Evolutionary conservation across 2,888 invertebrate genomes (phyloP).

Genomic region (Malachius bipustulatus): DNA sequence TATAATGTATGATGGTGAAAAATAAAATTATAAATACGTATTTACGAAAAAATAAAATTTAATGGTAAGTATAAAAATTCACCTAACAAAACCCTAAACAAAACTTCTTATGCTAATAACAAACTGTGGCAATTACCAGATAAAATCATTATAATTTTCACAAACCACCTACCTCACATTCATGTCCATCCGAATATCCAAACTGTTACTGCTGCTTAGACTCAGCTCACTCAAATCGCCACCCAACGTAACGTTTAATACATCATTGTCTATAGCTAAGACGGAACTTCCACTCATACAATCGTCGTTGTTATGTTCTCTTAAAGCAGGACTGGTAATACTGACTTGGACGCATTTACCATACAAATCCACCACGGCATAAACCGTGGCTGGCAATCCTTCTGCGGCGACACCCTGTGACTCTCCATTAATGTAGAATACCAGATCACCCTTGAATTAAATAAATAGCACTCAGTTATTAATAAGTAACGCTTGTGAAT

Average conservation of each 20-base stretch:
- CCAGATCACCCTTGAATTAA: constrained; percentile 55
- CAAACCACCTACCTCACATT: constrained; percentile 30
- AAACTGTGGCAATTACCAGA: too few species aligned
- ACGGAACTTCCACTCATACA: constrained; percentile 38
- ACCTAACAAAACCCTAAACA: too few species aligned
- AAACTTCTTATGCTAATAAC: too few species aligned
- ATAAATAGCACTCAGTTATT: too few species aligned
- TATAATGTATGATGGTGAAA: too few species aligned
- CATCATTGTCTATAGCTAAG: constrained; percentile 36
- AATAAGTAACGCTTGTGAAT: too few species aligned
- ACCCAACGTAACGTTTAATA: constrained; percentile 35
- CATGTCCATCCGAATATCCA: constrained; percentile 38
- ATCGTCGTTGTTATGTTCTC: constrained; percentile 38
- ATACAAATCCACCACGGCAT: constrained; percentile 70
- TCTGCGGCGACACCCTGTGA: constrained; percentile 79
- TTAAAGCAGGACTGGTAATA: constrained; percentile 36
- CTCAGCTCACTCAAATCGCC: constrained; percentile 37
- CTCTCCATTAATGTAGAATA: constrained; percentile 80
- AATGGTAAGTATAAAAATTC: too few species aligned
- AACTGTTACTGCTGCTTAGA: constrained; percentile 36
- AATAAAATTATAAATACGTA: too few species aligned
- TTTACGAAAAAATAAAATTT: too few species aligned
- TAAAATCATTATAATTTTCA: too few species aligned
- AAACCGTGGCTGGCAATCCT: constrained; percentile 61
- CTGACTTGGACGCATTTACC: constrained; percentile 75